Evolutionary conservation across 2,888 invertebrate species (phyloP).

Genomic region (Dichetophora obliterata): DNA sequence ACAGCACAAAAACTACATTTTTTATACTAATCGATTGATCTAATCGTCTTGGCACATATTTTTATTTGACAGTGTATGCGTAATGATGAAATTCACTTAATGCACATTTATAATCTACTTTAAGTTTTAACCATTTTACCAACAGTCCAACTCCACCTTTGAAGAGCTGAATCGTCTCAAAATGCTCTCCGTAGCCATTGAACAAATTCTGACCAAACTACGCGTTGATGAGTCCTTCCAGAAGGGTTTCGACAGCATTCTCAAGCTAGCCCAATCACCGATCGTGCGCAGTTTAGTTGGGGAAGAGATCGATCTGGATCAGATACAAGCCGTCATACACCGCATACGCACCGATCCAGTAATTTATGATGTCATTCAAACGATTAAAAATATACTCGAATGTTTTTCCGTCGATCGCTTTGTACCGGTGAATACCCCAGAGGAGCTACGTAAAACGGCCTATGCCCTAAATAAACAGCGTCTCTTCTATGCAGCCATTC

Average conservation of each 20-base stretch:
- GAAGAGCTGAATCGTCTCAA: slow-evolving; percentile 70
- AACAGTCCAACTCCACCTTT: slow-evolving; percentile 73
- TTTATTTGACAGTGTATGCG: background rate
- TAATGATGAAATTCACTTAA: too few relatives aligned
- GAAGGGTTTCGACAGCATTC: slow-evolving; percentile 59
- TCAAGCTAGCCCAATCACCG: slow-evolving; percentile 63
- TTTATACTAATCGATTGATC: too few relatives aligned
- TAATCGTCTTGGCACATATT: background rate
- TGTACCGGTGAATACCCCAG: slow-evolving; percentile 71
- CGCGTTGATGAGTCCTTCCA: slow-evolving; percentile 62
- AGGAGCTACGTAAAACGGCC: slow-evolving; percentile 73
- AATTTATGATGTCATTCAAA: slow-evolving; percentile 71
- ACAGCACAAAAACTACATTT: too few relatives aligned
- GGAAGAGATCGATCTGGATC: slow-evolving; percentile 61
- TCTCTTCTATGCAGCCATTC: slow-evolving; percentile 77
- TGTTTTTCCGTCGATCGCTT: slow-evolving; percentile 77
- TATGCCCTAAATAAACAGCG: slow-evolving; percentile 73
- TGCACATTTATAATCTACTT: too few relatives aligned
- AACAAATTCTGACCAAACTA: slow-evolving; percentile 61
- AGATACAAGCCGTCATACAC: slow-evolving; percentile 59
- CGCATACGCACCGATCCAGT: slow-evolving; percentile 66
- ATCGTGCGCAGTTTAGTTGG: slow-evolving; percentile 64
- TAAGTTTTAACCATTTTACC: background rate
- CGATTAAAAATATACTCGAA: slow-evolving; percentile 74
- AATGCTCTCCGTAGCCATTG: slow-evolving; percentile 57